A percentile compares a stretch with the other conserved stretches of the same genome.
phyloP scores from a whole-genome alignment of 1,140 invertebrate species.

The Pemphigus obesinymphae region DNA sequence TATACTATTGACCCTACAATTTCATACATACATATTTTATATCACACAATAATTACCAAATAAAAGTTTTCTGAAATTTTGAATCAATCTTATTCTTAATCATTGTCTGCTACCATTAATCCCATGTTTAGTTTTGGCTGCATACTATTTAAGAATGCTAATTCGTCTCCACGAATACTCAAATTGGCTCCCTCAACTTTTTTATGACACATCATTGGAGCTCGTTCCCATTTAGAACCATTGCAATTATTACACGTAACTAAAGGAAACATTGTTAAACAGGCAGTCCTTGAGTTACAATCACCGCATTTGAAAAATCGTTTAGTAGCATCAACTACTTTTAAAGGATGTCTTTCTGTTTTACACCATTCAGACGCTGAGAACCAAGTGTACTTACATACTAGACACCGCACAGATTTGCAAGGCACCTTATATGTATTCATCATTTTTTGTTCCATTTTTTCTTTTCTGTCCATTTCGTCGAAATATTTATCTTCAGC shows the following conservation, averaged over 20 bases:
- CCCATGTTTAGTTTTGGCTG: conserved; percentile 22
- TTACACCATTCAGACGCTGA: conserved; percentile 80
- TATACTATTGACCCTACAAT: not conserved
- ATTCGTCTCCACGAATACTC: conserved; percentile 43
- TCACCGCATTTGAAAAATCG: conserved; percentile 85
- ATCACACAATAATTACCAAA: not conserved
- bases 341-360: conserved; percentile 70
- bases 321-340: conserved; percentile 72
- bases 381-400: conserved; percentile 83
- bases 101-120: conserved; percentile 40
- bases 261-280: conserved; percentile 70
- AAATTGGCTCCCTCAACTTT: conserved; percentile 24
- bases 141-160: conserved; percentile 33
- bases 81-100: not conserved
- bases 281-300: conserved; percentile 76
- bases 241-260: conserved; percentile 73
- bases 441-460: conserved; percentile 87
- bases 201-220: conserved; percentile 62
- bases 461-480: conserved; percentile 82
- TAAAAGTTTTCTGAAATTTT: not conserved
- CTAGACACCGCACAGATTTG: conserved; percentile 77
- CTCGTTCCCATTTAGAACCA: conserved; percentile 66
- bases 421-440: conserved; percentile 75
- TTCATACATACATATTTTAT: not conserved
- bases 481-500: conserved; percentile 82